phyloP scores from a whole-genome alignment of 2,113 vertebrate genomes.

The human (Homo sapiens) region DNA sequence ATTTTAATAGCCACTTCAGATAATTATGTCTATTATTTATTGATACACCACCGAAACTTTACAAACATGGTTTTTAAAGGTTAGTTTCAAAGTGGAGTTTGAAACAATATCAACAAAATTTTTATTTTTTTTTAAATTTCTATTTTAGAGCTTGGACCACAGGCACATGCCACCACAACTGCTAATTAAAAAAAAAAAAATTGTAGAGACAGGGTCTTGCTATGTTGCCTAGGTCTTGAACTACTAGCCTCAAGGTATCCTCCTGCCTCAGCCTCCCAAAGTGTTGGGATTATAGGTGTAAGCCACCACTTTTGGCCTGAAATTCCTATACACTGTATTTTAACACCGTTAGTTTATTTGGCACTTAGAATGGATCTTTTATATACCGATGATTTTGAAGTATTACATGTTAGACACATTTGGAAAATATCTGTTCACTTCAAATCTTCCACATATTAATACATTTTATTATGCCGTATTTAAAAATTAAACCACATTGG shows the following conservation, averaged over 20 bases:
- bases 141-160: too few relatives aligned
- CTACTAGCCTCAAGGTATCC: too few relatives aligned
- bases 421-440: neutral
- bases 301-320: neutral
- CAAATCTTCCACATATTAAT: conserved; percentile 4
- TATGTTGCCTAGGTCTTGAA: too few relatives aligned
- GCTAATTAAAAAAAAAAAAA: too few relatives aligned
- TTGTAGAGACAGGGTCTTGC: too few relatives aligned
- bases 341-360: neutral
- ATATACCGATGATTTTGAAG: neutral
- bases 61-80: neutral
- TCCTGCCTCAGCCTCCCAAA: too few relatives aligned
- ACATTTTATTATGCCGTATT: neutral
- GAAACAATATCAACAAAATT: neutral
- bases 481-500: conserved; percentile 1
- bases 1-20: neutral
- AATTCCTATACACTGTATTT: neutral
- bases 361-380: neutral
- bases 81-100: neutral
- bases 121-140: neutral
- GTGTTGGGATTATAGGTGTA: too few relatives aligned
- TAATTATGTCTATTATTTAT: neutral
- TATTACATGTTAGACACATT: neutral
- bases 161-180: too few relatives aligned
- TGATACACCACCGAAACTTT: neutral